These are phyloP conservation scores for Prionailurus bengalensis DNA, from an alignment of 2,113 vertebrate genomes.

Conservation along the genomic window DNA sequence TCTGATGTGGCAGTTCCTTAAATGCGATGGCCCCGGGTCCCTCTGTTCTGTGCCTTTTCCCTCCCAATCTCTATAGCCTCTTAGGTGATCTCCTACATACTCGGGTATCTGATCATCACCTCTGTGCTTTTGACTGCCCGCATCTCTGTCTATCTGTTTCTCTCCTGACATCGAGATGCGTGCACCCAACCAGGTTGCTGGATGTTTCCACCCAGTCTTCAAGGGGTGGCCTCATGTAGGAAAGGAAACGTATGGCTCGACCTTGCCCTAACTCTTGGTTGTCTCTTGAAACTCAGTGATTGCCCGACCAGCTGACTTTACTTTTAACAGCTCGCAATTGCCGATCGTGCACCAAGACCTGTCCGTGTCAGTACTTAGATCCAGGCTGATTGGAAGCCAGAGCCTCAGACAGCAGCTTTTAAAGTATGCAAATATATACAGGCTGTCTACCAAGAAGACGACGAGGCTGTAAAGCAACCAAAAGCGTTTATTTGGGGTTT, in stretches of 20 bases:
- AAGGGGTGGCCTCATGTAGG: not conserved
- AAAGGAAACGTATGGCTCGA: not conserved
- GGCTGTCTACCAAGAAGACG: not conserved
- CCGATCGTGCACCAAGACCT: not conserved
- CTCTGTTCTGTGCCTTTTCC: not conserved
- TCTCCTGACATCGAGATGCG: not conserved
- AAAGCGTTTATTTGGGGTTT: not conserved
- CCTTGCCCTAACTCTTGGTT: not conserved
- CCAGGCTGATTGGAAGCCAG: not conserved
- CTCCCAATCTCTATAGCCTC: not conserved
- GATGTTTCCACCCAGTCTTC: not conserved
- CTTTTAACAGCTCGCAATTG: not conserved
- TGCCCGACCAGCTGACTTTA: not conserved
- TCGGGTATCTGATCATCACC: not conserved
- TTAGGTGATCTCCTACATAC: not conserved
- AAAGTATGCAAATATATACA: not conserved
- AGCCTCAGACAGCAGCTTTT: not conserved
- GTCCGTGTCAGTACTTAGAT: not conserved
- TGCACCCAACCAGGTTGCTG: not conserved
- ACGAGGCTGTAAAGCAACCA: not conserved
- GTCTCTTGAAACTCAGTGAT: not conserved
- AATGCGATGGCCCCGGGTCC: too few species aligned
- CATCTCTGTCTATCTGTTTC: not conserved
- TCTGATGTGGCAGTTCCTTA: not conserved
- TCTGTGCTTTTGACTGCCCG: not conserved